Percentiles rank a stretch among this genome's conserved stretches.
Evolutionary conservation across 2,797 vertebrate species (phyloP).

Genomic region (Labroides dimidiatus): DNA sequence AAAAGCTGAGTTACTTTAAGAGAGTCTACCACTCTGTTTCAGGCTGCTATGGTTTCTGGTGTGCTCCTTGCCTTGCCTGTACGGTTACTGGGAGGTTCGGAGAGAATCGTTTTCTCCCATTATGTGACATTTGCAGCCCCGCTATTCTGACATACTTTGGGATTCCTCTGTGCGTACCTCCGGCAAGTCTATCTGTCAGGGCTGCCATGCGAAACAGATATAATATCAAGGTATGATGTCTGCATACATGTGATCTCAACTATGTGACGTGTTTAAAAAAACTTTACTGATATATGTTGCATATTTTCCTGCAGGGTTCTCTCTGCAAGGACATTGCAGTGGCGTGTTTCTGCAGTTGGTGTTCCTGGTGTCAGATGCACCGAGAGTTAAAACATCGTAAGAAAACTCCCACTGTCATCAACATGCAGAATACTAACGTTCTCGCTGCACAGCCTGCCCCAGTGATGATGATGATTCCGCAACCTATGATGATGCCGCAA

Average conservation of each 20-base stretch:
- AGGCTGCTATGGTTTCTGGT: too few species aligned
- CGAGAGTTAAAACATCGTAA: slow-evolving; percentile 62
- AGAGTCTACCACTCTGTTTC: too few species aligned
- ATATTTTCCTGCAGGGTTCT: slow-evolving; percentile 62
- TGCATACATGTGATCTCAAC: not conserved
- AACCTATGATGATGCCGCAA: not conserved
- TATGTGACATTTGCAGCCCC: too few species aligned
- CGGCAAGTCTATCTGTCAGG: too few species aligned
- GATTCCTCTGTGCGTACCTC: too few species aligned
- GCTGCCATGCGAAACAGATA: slow-evolving; percentile 51
- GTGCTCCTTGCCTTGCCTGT: too few species aligned
- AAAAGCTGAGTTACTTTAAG: too few species aligned
- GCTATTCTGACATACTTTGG: too few species aligned
- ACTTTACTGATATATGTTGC: too few species aligned
- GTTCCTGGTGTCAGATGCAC: slow-evolving; percentile 80
- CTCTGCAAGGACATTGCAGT: slow-evolving; percentile 69
- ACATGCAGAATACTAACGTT: not conserved
- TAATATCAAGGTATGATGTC: slow-evolving; percentile 50
- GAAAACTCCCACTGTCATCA: not conserved
- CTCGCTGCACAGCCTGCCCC: slow-evolving; percentile 36
- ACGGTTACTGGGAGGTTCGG: too few species aligned
- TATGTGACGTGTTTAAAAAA: not conserved
- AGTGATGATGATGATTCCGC: not conserved
- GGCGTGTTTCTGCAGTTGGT: slow-evolving; percentile 64
- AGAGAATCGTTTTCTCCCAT: too few species aligned